Conservation (phyloP, 2,888 invertebrate genomes). For the Limnephilus lunatus region DNA sequence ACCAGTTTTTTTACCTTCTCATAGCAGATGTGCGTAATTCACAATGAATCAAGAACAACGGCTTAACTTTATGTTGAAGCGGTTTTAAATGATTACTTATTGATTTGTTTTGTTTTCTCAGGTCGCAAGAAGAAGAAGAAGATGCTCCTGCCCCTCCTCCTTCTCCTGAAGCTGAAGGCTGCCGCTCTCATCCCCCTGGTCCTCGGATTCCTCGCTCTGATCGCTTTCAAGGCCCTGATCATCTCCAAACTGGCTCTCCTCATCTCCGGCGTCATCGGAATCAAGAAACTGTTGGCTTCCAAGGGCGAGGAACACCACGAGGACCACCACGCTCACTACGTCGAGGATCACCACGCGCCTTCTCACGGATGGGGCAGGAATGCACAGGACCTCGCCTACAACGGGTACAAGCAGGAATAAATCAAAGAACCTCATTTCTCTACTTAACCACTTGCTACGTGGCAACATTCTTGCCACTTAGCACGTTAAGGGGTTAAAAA, state of each 20-base stretch:
- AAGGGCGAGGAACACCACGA: slow-evolving; percentile 73
- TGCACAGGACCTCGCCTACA: slow-evolving; percentile 85
- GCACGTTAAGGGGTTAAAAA: not conserved
- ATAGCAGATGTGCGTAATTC: not conserved
- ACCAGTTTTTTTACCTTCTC: not conserved
- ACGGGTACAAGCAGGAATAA: slow-evolving; percentile 78
- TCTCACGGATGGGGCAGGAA: slow-evolving; percentile 78
- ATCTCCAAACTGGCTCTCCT: slow-evolving; percentile 90
- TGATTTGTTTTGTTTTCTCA: slow-evolving; percentile 68
- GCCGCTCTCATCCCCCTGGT: slow-evolving; percentile 87
- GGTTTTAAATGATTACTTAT: not conserved
- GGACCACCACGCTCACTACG: slow-evolving; percentile 85
- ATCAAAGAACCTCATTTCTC: slow-evolving; percentile 44
- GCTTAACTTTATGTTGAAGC: not conserved
- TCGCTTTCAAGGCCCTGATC: slow-evolving; percentile 90
- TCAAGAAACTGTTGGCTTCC: slow-evolving; percentile 83
- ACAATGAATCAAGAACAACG: not conserved
- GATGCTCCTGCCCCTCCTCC: slow-evolving; percentile 84
- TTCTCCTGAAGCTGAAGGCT: slow-evolving; percentile 88
- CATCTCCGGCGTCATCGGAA: slow-evolving; percentile 83
- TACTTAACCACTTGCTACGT: slow-evolving; percentile 29
- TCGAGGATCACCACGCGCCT: slow-evolving; percentile 78
- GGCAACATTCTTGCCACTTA: not conserved
- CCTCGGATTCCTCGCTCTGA: slow-evolving; percentile 85
- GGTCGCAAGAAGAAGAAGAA: slow-evolving; percentile 89